Base-by-base conservation (phyloP, 2,113 vertebrate species). In the Rhadina sibilatrix region DNA sequence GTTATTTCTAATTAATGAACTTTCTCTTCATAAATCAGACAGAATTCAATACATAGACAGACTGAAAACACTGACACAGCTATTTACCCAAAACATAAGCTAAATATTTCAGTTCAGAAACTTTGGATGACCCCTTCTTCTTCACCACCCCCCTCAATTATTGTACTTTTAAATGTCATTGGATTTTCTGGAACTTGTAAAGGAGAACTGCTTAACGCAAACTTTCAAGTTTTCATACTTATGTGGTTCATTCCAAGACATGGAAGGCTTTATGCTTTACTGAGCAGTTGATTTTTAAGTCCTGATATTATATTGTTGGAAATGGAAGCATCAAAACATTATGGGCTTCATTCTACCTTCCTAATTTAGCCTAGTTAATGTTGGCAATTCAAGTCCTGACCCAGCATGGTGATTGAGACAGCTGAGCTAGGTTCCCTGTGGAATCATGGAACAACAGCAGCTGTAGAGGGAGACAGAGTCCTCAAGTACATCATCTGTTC, bases 31-130 rank as follows among this genome's bases (percentile, higher is more conserved):
- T 63, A 47, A 89, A 75, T 87, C 56, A 91, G 37, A 42, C n/a
- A 56, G 42, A 47, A 56, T 56, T 80, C 40, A 66, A 81, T 71
- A 81, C 76, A 44, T 6, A 75, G 76, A 92, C 38, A 89, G 64
- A 94, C 38, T n/a, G 57, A 60, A 84, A 93, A 89, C 64, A 93
- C 30, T 59, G 42, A 60, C 42, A 80, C 24, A 63, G n/a, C 5
- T 83, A 25, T 71, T 90, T 90, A 92, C 60, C 10, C 60, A 21
- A 83, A 88, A 87, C 24, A 63, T 60, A 76, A 77, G 20, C 30
- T 83, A 89, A 82, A 52, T 90, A 88, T 89, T 92, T 93, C 38
- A 89, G 12, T 3, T 93, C 37, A 87, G 57, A 93, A 93, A 91
- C 87, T 92, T 54, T 59, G 64, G 42, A 63, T 86, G 76, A 92